Base-by-base conservation (phyloP, 1,140 invertebrate species). In the Drosophila pandora region DNA sequence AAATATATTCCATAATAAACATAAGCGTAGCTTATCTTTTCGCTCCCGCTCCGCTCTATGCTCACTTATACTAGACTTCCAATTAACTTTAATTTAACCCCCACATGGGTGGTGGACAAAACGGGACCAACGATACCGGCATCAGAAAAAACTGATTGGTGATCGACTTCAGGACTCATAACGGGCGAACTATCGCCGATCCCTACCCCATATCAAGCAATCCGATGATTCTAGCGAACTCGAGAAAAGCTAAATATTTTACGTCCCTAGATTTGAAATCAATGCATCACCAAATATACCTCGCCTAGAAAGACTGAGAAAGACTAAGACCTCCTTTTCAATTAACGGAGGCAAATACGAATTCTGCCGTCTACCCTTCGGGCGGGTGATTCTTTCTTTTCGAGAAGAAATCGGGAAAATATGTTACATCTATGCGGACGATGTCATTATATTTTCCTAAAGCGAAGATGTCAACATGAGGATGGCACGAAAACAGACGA, bases 291-390 rank as follows among this genome's bases (percentile, higher is more conserved):
- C 22, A 69, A 12, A 67, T 67, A 22, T 39, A 37, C n/a, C 2
- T 65, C 25, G 47, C 48, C 3, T 52, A 56, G n/a, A 34, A 32
- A 5, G 52, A 65, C 12, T 21, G 28, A 8, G 53, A 67, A 8
- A 65, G n/a, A n/a, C n/a, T n/a, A n/a, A 71, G 4, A 67, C 61
- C 12, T 37, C 54, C 10, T 71, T 67, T 45, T 71, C 53, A 25
- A 17, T 57, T 2, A 64, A 64, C 5, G 30, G 22, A 7, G 69
- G 30, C 3, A 69, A 70, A 2, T 70, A 52, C 10, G 43, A 64
- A 37, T 64, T 70, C 10, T 23, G 22, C 10, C 30, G 49, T 12
- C 17, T 56, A 4, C 67, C 60, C 0, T 69, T 64, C 30, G 50
- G 59, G 1, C 32, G 25, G 61, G 4, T 17, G 17, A 17, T 17